A percentile compares a stretch with the other conserved stretches of the same genome.
These are phyloP conservation scores for Sitobion miscanthi DNA, from an alignment of 1,140 invertebrate species.

Conservation along the genomic window DNA sequence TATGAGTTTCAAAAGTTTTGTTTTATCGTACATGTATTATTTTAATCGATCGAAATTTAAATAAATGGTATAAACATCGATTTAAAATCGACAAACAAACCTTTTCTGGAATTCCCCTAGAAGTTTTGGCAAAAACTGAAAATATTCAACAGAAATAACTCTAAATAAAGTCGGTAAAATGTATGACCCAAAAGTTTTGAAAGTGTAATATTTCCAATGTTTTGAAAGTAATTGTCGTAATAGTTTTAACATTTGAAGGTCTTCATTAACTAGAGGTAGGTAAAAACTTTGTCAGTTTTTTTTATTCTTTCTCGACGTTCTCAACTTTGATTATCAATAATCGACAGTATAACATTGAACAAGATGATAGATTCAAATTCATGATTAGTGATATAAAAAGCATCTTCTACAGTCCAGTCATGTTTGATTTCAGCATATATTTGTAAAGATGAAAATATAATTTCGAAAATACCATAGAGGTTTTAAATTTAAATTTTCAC, in stretches of 20 bases:
- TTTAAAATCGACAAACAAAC: neutral
- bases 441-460: neutral
- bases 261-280: neutral
- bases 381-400: neutral
- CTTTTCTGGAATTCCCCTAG: neutral
- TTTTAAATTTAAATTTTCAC: neutral
- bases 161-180: neutral
- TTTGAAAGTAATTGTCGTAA: neutral
- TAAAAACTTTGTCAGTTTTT: neutral
- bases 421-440: neutral
- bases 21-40: neutral
- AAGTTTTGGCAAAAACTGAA: neutral
- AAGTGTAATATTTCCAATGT: neutral
- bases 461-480: neutral
- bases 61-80: neutral
- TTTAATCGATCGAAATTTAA: neutral
- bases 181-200: neutral
- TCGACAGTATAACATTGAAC: neutral
- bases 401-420: neutral
- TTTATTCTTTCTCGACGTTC: neutral
- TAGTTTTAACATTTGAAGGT: neutral
- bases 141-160: neutral
- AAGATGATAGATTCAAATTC: neutral
- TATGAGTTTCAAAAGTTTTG: neutral
- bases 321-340: neutral